A percentile compares a stretch with the other conserved stretches of the same genome.
Conservation (phyloP, 2,888 invertebrate species). For the Dendrolimus pini region DNA sequence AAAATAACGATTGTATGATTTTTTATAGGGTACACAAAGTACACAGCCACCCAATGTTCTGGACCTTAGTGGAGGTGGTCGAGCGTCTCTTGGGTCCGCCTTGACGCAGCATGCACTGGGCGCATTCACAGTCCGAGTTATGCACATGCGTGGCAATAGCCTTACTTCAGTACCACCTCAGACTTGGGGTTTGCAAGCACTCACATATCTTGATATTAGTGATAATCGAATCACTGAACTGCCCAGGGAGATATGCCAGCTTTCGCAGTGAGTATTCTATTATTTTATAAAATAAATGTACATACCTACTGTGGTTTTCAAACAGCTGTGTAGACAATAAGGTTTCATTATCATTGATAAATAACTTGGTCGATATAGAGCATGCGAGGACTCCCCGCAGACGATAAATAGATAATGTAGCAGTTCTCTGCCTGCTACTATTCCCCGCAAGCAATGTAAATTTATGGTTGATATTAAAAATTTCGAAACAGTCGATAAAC, state of each 20-base stretch:
- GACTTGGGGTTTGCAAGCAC: slow-evolving; percentile 74
- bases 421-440: too few species aligned
- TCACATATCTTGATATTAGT: slow-evolving; percentile 81
- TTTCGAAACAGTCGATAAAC: too few species aligned
- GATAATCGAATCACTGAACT: slow-evolving; percentile 80
- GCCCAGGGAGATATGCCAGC: slow-evolving; percentile 78
- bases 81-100: slow-evolving; percentile 44
- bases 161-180: slow-evolving; percentile 78
- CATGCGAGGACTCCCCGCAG: too few species aligned
- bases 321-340: too few species aligned
- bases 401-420: too few species aligned
- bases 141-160: slow-evolving; percentile 66
- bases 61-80: slow-evolving; percentile 58
- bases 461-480: too few species aligned
- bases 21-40: slow-evolving; percentile 60
- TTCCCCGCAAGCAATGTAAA: too few species aligned
- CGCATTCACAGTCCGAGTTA: slow-evolving; percentile 53
- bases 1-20: neutral
- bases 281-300: neutral
- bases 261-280: slow-evolving; percentile 51
- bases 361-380: too few species aligned
- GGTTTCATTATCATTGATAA: too few species aligned
- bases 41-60: slow-evolving; percentile 63
- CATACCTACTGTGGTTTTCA: too few species aligned
- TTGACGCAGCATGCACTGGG: slow-evolving; percentile 48